Evolutionary conservation across 2,888 invertebrate genomes (phyloP).

Genomic region (Cepaea hortensis): DNA sequence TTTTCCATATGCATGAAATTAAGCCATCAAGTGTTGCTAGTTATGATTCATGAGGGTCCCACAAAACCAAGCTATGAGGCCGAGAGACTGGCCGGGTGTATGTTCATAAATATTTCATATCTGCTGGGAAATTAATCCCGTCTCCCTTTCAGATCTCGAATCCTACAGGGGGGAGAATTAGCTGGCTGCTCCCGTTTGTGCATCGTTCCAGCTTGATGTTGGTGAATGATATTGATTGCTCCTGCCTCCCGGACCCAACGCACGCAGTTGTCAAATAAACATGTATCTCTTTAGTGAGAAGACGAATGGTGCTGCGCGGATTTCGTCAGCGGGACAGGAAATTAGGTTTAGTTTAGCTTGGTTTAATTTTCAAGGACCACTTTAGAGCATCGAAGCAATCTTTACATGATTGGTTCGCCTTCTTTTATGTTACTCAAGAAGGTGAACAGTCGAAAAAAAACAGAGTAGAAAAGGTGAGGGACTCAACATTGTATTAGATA

Average conservation of each 20-base stretch:
- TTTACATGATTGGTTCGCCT: too few species aligned
- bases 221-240: constrained; percentile 25
- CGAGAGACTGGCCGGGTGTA: constrained; percentile 21
- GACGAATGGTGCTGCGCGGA: too few species aligned
- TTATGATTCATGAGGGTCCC: constrained; percentile 32
- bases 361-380: too few species aligned
- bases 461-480: too few species aligned
- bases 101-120: constrained; percentile 33
- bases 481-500: too few species aligned
- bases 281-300: neutral
- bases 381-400: neutral
- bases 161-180: neutral
- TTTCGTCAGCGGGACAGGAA: too few species aligned
- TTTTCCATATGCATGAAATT: constrained; percentile 23
- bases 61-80: constrained; percentile 6
- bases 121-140: constrained; percentile 33
- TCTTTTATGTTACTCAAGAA: neutral
- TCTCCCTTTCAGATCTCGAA: neutral
- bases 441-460: neutral
- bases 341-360: too few species aligned
- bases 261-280: constrained; percentile 3
- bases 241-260: neutral
- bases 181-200: neutral
- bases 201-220: neutral
- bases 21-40: constrained; percentile 23